A percentile compares a stretch with the other conserved stretches of the same genome.
Evolutionary conservation across 2,797 vertebrate species (phyloP).

Genomic region (Premnoplex brunnescens): DNA sequence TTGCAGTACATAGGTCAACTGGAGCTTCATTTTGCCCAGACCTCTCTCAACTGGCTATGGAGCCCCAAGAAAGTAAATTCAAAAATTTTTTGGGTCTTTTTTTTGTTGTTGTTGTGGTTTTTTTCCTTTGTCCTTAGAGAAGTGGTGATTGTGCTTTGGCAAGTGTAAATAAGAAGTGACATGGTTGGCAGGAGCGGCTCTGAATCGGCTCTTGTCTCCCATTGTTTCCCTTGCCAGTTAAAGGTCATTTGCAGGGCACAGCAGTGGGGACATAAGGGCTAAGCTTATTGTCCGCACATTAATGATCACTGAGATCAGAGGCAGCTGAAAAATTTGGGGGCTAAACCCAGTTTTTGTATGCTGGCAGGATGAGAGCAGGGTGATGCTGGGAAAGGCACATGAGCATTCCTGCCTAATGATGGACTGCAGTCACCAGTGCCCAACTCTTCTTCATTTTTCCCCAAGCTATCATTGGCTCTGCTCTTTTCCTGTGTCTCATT

Average conservation of each 20-base stretch:
- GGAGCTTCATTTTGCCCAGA: background rate
- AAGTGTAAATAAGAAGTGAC: constrained; percentile 35
- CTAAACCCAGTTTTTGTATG: background rate
- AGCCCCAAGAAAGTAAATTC: background rate
- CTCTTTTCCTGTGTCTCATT: background rate
- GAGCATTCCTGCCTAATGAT: background rate
- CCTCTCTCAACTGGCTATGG: background rate
- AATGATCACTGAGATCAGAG: constrained; percentile 37
- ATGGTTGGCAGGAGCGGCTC: background rate
- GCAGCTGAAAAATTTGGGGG: background rate
- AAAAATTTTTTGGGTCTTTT: background rate
- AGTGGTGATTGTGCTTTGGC: background rate
- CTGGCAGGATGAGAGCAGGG: background rate
- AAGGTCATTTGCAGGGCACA: constrained; percentile 46
- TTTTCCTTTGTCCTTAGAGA: background rate
- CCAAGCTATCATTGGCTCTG: background rate
- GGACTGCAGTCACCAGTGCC: rapidly evolving
- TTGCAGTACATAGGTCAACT: background rate
- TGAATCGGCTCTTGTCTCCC: constrained; percentile 26
- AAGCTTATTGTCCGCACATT: constrained; percentile 37
- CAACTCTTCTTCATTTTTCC: background rate
- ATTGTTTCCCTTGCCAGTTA: constrained; percentile 38
- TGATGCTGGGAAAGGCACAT: background rate
- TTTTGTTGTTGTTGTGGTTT: too few species aligned
- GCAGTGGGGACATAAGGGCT: background rate